These are phyloP conservation scores for Psilopsiagon aymara DNA, from an alignment of 2,113 vertebrate genomes.

Conservation along the genomic window DNA sequence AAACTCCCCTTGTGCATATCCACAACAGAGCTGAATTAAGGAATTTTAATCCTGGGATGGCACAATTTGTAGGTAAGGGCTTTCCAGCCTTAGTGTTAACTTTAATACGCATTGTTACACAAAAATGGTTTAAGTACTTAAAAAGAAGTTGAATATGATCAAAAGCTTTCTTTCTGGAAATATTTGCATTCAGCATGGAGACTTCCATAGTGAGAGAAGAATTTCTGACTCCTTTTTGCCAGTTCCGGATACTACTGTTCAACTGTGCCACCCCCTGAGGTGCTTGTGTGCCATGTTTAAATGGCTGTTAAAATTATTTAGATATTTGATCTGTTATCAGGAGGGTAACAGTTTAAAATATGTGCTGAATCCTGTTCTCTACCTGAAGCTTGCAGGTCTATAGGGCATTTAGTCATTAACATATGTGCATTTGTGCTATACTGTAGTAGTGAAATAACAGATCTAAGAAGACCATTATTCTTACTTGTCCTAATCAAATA, in stretches of 20 bases:
- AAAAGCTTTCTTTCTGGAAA: slow-evolving; percentile 19
- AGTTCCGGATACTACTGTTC: background rate
- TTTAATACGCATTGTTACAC: background rate
- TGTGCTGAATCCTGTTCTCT: background rate
- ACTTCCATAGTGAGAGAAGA: background rate
- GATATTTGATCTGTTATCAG: background rate
- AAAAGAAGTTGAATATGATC: background rate
- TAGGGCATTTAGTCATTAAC: background rate
- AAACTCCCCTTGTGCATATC: background rate
- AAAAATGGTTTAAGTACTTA: background rate
- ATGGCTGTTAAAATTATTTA: background rate
- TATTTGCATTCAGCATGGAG: background rate
- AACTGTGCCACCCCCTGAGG: background rate
- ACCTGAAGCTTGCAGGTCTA: background rate
- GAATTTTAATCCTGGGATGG: slow-evolving; percentile 13
- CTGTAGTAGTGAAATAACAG: background rate
- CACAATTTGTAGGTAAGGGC: background rate
- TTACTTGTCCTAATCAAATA: background rate
- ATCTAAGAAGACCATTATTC: background rate
- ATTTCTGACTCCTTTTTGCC: background rate
- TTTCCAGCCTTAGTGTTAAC: background rate
- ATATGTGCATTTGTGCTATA: background rate
- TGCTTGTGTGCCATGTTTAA: background rate
- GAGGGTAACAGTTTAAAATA: background rate
- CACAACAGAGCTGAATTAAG: background rate